A percentile compares a stretch with the other conserved stretches of the same genome.
phyloP scores from a whole-genome alignment of 2,888 invertebrate species.

The Nysson spinosus region DNA sequence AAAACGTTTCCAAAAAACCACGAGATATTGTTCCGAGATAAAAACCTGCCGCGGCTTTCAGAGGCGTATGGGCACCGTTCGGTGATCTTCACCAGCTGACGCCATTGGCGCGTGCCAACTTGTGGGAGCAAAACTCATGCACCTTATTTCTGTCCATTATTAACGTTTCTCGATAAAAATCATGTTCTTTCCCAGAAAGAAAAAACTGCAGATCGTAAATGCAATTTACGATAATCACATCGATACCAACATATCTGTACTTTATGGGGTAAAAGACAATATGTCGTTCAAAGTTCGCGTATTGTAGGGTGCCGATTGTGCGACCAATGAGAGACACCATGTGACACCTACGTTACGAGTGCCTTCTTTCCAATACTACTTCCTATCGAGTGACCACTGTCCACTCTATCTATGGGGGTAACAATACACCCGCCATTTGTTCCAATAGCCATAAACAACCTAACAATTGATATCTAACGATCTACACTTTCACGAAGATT shows the following conservation, averaged over 20 bases:
- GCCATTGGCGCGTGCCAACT: conserved; percentile 56
- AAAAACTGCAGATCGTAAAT: conserved; percentile 2
- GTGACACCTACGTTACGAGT: conserved; percentile 6
- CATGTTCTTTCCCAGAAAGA: conserved; percentile 1
- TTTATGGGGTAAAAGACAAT: conserved; percentile 30
- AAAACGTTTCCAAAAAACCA: conserved; percentile 35
- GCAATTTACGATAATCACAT: conserved; percentile 24
- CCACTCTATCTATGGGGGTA: conserved; percentile 14
- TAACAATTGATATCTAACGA: conserved; percentile 66
- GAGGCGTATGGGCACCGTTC: conserved; percentile 60
- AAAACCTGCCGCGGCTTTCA: conserved; percentile 52
- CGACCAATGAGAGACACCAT: too few species aligned
- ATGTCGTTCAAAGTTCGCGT: conserved; percentile 4
- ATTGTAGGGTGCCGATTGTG: too few species aligned
- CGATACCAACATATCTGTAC: conserved; percentile 8
- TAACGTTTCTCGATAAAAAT: conserved; percentile 44
- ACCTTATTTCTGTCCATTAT: conserved; percentile 22
- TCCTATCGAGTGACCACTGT: conserved; percentile 40
- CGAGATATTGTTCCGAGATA: conserved; percentile 55
- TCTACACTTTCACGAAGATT: conserved; percentile 31
- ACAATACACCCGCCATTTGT: conserved; percentile 50
- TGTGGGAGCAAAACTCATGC: conserved; percentile 23
- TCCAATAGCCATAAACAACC: conserved; percentile 62
- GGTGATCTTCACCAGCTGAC: conserved; percentile 61
- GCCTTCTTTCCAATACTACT: too few species aligned